Base-by-base conservation (phyloP, 2,113 vertebrate genomes). In the Turnix velox region DNA sequence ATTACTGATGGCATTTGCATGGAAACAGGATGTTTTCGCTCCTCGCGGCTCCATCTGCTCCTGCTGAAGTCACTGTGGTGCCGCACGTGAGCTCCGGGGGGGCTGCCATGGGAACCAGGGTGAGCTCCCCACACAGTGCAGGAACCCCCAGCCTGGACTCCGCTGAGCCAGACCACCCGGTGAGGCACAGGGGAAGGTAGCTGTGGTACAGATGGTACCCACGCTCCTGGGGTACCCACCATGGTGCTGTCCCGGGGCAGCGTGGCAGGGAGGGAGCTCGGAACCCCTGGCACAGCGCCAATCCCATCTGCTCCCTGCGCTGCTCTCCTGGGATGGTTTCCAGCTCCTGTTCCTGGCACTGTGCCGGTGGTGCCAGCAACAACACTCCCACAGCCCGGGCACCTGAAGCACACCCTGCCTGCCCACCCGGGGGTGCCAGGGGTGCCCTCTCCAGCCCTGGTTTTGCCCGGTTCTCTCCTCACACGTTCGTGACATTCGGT, bases 11-110 rank as follows among this genome's bases (percentile, higher is more conserved):
- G 91, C 95, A 96, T 96, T 96, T 95, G 92, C 96, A 95, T 96
- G 96, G 96, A 96, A 95, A 97, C 96, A 95, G 96, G 96, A 97
- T 97, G 96, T 94, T 97, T 96, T 96, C 87, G 85, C 94, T 95
- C 77, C 88, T 96, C 35, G 9, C n/a, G 0, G 88, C 82, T 96
- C 96, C 96, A 97, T 97, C 96, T 97, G 96, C 93, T 97, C 92
- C 84, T 72, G 95, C 92, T 97, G 95, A 95, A 97, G 94, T 96
- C 95, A 94, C 93, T 2, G 28, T 27, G 19, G 28, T 27, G 19
- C 57, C 5, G 46, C 78, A 90, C 94, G 89, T 95, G 95, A 97
- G 95, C 95, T 96, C 86, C 82, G 7, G 2, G 61, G 92, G 91
- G 54, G 93, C 94, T 97, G 94, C 96, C 87, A 92, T 93, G 95